Evolutionary conservation across 2,113 vertebrate genomes (phyloP).

Genomic region (Camelus bactrianus): DNA sequence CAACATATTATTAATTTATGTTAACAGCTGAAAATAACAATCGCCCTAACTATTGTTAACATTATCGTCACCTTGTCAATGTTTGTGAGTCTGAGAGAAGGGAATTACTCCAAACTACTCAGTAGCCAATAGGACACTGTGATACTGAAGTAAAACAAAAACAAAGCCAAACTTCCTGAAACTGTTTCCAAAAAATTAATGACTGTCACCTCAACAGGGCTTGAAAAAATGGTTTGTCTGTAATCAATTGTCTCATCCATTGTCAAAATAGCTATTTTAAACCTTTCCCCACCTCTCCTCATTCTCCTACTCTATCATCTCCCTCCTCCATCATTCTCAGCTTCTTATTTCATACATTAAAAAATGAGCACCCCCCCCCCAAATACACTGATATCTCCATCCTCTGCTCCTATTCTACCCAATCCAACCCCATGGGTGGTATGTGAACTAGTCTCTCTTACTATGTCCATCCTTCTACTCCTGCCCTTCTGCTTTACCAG

Average conservation of each 20-base stretch:
- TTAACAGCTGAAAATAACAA: not conserved
- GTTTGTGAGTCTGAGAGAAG: not conserved
- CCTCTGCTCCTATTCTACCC: not conserved
- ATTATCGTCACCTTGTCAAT: not conserved
- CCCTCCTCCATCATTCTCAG: not conserved
- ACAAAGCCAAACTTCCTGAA: not conserved
- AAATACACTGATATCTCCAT: not conserved
- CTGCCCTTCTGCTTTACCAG: not conserved
- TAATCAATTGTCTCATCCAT: not conserved
- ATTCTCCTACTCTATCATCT: not conserved
- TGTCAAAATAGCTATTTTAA: not conserved
- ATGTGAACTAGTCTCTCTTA: not conserved
- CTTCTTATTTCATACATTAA: not conserved
- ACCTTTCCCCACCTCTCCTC: not conserved
- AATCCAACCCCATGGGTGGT: not conserved
- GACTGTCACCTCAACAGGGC: not conserved
- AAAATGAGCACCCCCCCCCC: not conserved
- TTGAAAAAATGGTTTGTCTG: not conserved
- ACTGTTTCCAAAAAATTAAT: not conserved
- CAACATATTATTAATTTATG: not conserved
- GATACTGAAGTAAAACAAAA: not conserved
- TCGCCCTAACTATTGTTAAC: not conserved
- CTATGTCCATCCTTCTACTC: not conserved
- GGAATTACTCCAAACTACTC: not conserved
- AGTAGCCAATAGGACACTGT: not conserved